Conservation (phyloP, 1,140 invertebrate genomes). For the Drosophila ficusphila region DNA sequence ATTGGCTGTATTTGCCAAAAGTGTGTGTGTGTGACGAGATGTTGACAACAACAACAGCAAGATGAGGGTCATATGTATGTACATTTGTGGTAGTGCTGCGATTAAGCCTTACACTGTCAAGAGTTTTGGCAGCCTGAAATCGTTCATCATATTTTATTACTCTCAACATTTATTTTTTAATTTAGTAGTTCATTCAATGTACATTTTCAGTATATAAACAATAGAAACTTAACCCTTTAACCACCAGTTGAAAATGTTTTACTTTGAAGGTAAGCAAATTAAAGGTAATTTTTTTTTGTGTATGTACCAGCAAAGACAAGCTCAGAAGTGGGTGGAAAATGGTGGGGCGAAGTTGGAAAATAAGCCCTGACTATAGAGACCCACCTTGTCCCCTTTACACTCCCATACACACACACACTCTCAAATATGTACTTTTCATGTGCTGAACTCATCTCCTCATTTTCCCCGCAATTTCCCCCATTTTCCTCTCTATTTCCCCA, state of each 20-base stretch:
- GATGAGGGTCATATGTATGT: constrained; percentile 20
- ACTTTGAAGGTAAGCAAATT: background rate
- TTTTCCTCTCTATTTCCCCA: constrained; percentile 10
- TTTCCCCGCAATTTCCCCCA: background rate
- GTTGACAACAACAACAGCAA: constrained; percentile 47
- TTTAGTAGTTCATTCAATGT: too few relatives aligned
- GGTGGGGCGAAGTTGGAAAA: background rate
- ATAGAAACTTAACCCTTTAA: too few relatives aligned
- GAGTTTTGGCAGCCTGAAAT: too few relatives aligned
- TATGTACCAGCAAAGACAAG: background rate
- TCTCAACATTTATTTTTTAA: background rate
- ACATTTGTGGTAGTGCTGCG: constrained; percentile 38
- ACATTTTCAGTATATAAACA: too few relatives aligned
- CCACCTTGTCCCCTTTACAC: background rate
- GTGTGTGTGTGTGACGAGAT: constrained; percentile 31
- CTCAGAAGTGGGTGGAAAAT: constrained; percentile 1
- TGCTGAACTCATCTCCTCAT: background rate
- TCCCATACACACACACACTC: background rate
- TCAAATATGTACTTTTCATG: too few relatives aligned
- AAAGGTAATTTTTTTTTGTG: background rate
- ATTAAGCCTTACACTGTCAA: constrained; percentile 33
- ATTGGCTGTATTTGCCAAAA: constrained; percentile 3
- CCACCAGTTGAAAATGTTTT: too few relatives aligned
- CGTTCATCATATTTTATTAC: background rate
- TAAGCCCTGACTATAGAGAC: background rate